These are phyloP conservation scores for Hipposideros larvatus DNA, from an alignment of 2,797 vertebrate species.

Conservation along the genomic window DNA sequence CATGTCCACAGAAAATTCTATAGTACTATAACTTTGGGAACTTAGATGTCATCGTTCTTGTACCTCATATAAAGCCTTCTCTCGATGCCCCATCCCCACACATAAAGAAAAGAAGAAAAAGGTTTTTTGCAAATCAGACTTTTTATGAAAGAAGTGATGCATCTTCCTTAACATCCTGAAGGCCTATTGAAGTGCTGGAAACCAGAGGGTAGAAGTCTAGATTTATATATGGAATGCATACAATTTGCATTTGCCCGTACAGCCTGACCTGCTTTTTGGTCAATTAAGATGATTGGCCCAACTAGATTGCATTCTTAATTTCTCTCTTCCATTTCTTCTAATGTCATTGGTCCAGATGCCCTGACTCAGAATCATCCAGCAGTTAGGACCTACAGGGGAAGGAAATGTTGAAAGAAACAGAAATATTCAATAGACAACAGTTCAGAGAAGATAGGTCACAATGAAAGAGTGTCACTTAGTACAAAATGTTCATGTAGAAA, in stretches of 20 bases:
- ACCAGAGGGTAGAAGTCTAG: not conserved
- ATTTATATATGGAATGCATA: not conserved
- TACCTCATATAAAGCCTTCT: not conserved
- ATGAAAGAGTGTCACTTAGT: not conserved
- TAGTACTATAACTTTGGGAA: not conserved
- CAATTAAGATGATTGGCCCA: constrained; percentile 23
- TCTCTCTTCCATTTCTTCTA: not conserved
- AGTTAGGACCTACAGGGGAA: not conserved
- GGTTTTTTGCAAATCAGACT: not conserved
- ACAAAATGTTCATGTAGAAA: constrained; percentile 11
- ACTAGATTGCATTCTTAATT: not conserved
- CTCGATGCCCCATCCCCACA: not conserved
- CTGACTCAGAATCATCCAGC: not conserved
- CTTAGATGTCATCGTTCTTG: constrained; percentile 47
- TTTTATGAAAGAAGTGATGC: not conserved
- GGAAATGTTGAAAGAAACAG: not conserved
- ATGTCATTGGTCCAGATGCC: not conserved
- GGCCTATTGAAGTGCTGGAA: not conserved
- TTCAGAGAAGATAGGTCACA: not conserved
- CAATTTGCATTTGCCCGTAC: not conserved
- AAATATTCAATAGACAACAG: not conserved
- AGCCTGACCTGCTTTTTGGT: not conserved
- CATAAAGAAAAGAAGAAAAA: not conserved
- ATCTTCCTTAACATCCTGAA: not conserved
- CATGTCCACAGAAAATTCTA: not conserved